Percentiles rank a stretch among this genome's conserved stretches.
These are phyloP conservation scores for Dendrolimus pini DNA, from an alignment of 2,888 invertebrate genomes.

Conservation along the genomic window DNA sequence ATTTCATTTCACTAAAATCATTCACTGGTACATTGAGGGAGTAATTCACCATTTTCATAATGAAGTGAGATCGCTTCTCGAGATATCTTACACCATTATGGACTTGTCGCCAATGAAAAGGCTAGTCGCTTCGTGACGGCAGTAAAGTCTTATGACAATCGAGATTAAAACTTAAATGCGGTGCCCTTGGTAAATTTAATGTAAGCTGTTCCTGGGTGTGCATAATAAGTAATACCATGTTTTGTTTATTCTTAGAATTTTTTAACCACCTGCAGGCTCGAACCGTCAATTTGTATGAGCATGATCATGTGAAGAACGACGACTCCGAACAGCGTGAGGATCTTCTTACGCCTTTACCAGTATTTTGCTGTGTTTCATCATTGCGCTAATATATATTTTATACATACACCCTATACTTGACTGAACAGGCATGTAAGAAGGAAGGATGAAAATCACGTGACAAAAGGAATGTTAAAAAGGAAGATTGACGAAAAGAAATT, in stretches of 20 bases:
- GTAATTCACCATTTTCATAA: background rate
- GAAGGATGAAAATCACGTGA: no score
- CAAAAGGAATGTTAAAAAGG: no score
- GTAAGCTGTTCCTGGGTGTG: background rate
- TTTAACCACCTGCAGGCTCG: no score
- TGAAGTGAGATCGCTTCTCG: background rate
- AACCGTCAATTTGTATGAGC: no score
- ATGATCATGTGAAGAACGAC: no score
- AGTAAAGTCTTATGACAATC: background rate
- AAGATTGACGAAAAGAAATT: no score
- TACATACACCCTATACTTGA: no score
- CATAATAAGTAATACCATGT: background rate
- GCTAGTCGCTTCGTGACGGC: background rate
- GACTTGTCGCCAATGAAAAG: background rate
- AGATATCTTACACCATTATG: background rate
- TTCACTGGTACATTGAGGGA: conserved; percentile 12
- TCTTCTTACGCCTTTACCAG: no score
- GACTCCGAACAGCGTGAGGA: no score
- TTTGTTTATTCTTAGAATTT: background rate
- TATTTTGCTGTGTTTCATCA: no score
- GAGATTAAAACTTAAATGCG: background rate
- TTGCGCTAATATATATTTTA: no score
- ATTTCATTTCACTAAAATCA: conserved; percentile 21
- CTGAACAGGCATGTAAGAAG: no score
- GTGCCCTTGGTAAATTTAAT: background rate